Conservation (phyloP, 1,140 invertebrate genomes). For the Drosophila bocki region DNA sequence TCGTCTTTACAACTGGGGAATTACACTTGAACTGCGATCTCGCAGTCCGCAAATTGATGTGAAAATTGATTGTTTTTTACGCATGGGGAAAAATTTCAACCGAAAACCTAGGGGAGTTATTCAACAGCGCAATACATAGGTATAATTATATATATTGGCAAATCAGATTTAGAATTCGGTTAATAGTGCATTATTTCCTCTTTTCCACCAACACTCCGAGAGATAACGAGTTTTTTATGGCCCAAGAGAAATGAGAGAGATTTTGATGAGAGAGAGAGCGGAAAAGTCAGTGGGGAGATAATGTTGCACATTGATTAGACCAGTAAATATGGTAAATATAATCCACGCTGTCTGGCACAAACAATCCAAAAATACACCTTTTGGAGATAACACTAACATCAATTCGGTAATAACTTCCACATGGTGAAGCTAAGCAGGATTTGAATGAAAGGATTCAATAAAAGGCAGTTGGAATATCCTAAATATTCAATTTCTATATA, state of each 20-base stretch:
- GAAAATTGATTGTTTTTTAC: constrained; percentile 26
- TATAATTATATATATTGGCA: constrained; percentile 10
- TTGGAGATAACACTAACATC: constrained; percentile 25
- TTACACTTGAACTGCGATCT: constrained; percentile 36
- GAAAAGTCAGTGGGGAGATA: constrained; percentile 6
- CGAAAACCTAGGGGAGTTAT: not conserved
- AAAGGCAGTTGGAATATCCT: not conserved
- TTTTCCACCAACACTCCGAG: constrained; percentile 2
- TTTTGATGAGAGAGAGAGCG: constrained; percentile 1
- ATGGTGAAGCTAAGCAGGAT: not conserved
- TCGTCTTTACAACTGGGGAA: constrained; percentile 29
- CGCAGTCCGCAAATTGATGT: constrained; percentile 12
- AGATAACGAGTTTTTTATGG: constrained; percentile 28
- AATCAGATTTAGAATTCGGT: constrained; percentile 17
- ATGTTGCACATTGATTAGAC: constrained; percentile 16
- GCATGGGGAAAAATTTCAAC: constrained; percentile 15
- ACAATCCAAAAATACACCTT: constrained; percentile 20
- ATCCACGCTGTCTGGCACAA: constrained; percentile 39
- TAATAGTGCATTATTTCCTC: constrained; percentile 28
- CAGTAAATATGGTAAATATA: constrained; percentile 26
- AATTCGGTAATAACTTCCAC: constrained; percentile 23
- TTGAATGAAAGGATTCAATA: constrained; percentile 8
- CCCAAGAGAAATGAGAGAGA: constrained; percentile 22
- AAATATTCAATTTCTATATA: not conserved
- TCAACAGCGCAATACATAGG: constrained; percentile 1